Base-by-base conservation (phyloP, 2,113 vertebrate genomes). In the Planiliza haematocheilus region DNA sequence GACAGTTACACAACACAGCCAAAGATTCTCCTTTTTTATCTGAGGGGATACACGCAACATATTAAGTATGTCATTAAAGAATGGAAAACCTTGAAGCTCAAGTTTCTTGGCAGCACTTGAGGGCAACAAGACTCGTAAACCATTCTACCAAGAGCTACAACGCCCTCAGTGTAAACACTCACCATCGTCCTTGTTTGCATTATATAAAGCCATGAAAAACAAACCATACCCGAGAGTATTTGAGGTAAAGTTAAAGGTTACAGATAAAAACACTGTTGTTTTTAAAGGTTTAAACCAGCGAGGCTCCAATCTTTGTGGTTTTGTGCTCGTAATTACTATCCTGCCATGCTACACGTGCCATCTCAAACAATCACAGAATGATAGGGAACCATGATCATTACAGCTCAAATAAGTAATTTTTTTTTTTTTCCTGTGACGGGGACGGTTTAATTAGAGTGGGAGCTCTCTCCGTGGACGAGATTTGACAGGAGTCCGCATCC, bases 11-110 rank as follows among this genome's bases (percentile, higher is more conserved):
- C 5, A 5, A 30, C 2, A 30, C 24, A 30, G 24, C 24, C 24
- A n/a, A n/a, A n/a, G n/a, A n/a, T n/a, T n/a, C n/a, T n/a, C n/a
- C n/a, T n/a, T n/a, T n/a, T n/a, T n/a, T n/a, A n/a, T n/a, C n/a
- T n/a, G n/a, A n/a, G n/a, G n/a, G n/a, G n/a, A n/a, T n/a, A n/a
- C n/a, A n/a, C n/a, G n/a, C n/a, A n/a, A n/a, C n/a, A n/a, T n/a
- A n/a, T 48, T 36, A 55, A 11, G 56, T 16, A 70, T 78, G 68
- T 81, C 52, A 74, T 72, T 63, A 51, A 80, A 77, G 55, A 49
- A 61, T 4, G 17, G 41, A 63, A 70, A 76, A 70, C 56, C 45
- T 21, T 20, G 43, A 71, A 71, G 53, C 36, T 34, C 11, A 21
- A 12, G 38, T 77, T 82, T 7, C 69, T 13, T 8, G 50, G 45